phyloP scores from a whole-genome alignment of 2,888 invertebrate species.

The Pyrocoelia pectoralis region DNA sequence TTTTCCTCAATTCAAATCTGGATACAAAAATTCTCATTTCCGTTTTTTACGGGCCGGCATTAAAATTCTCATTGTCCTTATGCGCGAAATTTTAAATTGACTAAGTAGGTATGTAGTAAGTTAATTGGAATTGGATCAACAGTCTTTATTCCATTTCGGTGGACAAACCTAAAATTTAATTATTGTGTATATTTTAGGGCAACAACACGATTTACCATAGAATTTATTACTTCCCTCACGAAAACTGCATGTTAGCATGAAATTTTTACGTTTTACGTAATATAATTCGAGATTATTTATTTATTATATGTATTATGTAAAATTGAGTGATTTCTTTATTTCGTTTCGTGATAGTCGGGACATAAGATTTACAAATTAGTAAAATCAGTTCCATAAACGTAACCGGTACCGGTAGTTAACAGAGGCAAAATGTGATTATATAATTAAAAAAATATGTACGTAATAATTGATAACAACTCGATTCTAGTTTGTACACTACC shows the following conservation, averaged over 20 bases:
- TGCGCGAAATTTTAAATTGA: too few relatives aligned
- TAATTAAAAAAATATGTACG: too few relatives aligned
- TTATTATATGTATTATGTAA: not conserved
- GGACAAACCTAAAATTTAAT: slow-evolving; percentile 7
- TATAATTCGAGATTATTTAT: slow-evolving; percentile 6
- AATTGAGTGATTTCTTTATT: slow-evolving; percentile 9
- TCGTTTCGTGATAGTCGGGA: not conserved
- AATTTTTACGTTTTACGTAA: slow-evolving; percentile 13
- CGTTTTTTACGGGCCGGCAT: too few relatives aligned
- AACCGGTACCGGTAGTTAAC: too few relatives aligned
- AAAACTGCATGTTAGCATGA: slow-evolving; percentile 16
- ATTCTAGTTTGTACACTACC: too few relatives aligned
- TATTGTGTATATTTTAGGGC: slow-evolving; percentile 10
- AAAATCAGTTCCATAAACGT: too few relatives aligned
- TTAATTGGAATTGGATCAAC: slow-evolving; percentile 3
- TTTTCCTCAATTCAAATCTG: not conserved
- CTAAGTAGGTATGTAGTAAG: too few relatives aligned
- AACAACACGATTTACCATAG: slow-evolving; percentile 3
- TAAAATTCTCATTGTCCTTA: too few relatives aligned
- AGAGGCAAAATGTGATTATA: too few relatives aligned
- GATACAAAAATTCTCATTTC: not conserved
- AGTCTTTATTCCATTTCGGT: not conserved
- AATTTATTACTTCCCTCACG: slow-evolving; percentile 15
- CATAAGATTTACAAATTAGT: too few relatives aligned
- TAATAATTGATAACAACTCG: too few relatives aligned